These are phyloP conservation scores for Sicus ferrugineus DNA, from an alignment of 2,888 invertebrate species.

Conservation along the genomic window DNA sequence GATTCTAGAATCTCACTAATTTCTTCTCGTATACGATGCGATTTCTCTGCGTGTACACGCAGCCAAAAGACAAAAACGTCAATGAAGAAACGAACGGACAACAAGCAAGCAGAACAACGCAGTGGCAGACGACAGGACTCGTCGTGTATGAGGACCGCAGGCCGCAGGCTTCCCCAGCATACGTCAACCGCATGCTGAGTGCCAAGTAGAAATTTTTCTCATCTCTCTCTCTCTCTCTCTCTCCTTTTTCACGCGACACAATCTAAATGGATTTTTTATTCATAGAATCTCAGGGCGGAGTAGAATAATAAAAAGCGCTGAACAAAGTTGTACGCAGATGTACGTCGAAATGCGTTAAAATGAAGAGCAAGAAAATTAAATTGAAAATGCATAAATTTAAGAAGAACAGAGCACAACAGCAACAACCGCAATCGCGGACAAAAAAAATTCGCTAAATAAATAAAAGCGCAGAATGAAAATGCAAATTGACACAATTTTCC, in stretches of 20 bases:
- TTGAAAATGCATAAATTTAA: conserved; percentile 32
- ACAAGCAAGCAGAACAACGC: too few species aligned
- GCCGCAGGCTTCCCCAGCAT: background rate
- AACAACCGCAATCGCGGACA: background rate
- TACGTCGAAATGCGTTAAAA: background rate
- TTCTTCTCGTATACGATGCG: too few species aligned
- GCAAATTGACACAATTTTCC: too few species aligned
- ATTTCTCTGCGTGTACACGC: too few species aligned
- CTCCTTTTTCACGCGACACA: background rate
- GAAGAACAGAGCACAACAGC: too few species aligned
- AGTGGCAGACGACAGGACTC: too few species aligned
- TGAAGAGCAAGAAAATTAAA: conserved; percentile 11
- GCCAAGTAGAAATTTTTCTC: too few species aligned
- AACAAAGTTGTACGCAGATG: background rate
- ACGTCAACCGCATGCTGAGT: background rate
- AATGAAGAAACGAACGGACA: too few species aligned
- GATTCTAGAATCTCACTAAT: too few species aligned
- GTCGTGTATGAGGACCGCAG: background rate
- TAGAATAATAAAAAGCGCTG: background rate
- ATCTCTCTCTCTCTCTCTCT: too few species aligned
- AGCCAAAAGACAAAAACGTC: too few species aligned
- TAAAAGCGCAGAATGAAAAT: background rate
- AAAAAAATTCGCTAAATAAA: background rate
- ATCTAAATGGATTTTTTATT: conserved; percentile 31
- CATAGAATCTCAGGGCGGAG: conserved; percentile 9